Conservation (phyloP, 2,797 vertebrate genomes). For the Myoxocephalus aenaeus region DNA sequence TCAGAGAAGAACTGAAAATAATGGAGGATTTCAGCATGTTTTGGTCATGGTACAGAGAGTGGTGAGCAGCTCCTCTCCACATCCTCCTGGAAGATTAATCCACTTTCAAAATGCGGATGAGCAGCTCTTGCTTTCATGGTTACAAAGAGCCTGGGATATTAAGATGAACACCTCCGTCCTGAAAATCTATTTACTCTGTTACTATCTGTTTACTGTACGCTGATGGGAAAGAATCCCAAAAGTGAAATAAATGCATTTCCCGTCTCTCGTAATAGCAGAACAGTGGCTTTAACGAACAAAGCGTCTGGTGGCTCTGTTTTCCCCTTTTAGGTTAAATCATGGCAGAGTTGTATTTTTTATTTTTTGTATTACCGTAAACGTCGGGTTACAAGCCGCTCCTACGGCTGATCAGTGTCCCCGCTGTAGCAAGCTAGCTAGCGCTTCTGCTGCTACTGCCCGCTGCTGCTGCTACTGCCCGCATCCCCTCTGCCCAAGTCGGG, state of each 20-base stretch:
- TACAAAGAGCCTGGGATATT: constrained; percentile 76
- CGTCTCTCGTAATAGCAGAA: constrained; percentile 60
- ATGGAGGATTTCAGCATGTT: constrained; percentile 31
- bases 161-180: constrained; percentile 73
- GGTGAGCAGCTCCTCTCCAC: constrained; percentile 39
- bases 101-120: constrained; percentile 75
- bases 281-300: constrained; percentile 65
- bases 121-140: constrained; percentile 54
- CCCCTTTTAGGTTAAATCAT: constrained; percentile 23
- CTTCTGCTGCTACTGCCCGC: too few relatives aligned
- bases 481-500: too few relatives aligned
- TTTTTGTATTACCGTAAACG: too few relatives aligned
- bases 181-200: constrained; percentile 72
- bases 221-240: constrained; percentile 52
- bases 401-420: too few relatives aligned
- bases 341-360: not conserved
- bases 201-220: constrained; percentile 70
- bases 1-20: constrained; percentile 18
- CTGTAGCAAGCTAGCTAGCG: too few relatives aligned
- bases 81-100: constrained; percentile 51
- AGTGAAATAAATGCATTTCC: constrained; percentile 67
- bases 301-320: not conserved
- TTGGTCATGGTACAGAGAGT: constrained; percentile 18
- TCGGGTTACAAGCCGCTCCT: too few relatives aligned
- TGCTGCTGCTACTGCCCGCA: too few relatives aligned